Base-by-base conservation (phyloP, 2,113 vertebrate genomes). In the Jacana jacana region DNA sequence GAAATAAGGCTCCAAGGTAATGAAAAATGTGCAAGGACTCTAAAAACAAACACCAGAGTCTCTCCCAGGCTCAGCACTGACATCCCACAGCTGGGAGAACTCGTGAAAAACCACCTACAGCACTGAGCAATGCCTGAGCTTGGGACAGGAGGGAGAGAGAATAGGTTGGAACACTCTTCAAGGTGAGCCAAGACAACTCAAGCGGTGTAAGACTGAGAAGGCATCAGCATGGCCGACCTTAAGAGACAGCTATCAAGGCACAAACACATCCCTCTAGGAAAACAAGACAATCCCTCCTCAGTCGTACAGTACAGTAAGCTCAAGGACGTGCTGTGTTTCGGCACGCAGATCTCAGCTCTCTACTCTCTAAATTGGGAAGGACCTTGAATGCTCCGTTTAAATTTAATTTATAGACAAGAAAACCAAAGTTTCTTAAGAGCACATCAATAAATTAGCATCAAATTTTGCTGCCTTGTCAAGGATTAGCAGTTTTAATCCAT, bases 401-500 rank as follows among this genome's bases (percentile, higher is more conserved):
- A 84, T 88, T 95, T 83, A 94, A 93, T 94, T 91, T 91, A 80
- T 55, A 93, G 89, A 37, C 71, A 52, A 86, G 82, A 88, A 88
- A 60, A 12, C 5, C 55, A 25, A 88, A 94, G 70, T 94, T 91
- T 86, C 85, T 83, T 88, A 55, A 95, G 85, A 94, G 68, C 58
- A 83, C 72, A 30, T 90, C 85, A 88, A 93, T 93, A 96, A 96
- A 93, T 89, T 88, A 88, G 68, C 88, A 90, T 83, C 79, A 68
- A 33, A 71, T 94, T 95, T 83, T 80, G 82, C 79, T 88, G 89
- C 88, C 88, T 93, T 91, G 88, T 91, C 88, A 88, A 95, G 85
- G 90, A 95, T 96, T 96, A 93, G 68, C 60, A 16, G 71, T 90
- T 94, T 95, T 86, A 94, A 96, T 95, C 88, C 63, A 64, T 89